These are phyloP conservation scores for Hirtodrosophila trivittata DNA, from an alignment of 2,888 invertebrate species.

Conservation along the genomic window DNA sequence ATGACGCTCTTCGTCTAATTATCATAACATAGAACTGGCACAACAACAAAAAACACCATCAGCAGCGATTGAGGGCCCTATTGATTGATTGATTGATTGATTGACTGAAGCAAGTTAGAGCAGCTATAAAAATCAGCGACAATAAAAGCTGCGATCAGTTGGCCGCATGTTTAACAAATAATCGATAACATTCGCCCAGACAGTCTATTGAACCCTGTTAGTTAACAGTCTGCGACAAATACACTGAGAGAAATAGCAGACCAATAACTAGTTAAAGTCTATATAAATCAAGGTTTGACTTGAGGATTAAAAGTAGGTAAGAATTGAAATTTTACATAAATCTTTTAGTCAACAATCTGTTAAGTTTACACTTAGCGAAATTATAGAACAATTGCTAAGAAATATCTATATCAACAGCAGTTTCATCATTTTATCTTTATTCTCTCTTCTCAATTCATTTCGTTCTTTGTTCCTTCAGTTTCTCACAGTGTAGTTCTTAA, in stretches of 20 bases:
- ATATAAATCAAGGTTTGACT: too few species aligned
- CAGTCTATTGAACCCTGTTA: constrained; percentile 55
- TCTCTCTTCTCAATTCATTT: background rate
- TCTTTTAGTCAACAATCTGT: constrained; percentile 30
- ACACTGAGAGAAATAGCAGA: constrained; percentile 11
- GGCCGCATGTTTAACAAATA: constrained; percentile 41
- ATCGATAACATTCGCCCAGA: constrained; percentile 30
- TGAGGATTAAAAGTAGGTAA: too few species aligned
- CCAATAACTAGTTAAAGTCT: background rate
- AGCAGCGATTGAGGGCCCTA: constrained; percentile 11
- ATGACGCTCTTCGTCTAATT: constrained; percentile 57
- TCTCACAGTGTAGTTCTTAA: background rate
- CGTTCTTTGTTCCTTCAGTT: background rate
- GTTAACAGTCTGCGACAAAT: constrained; percentile 7
- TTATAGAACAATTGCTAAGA: background rate
- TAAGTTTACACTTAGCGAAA: constrained; percentile 10
- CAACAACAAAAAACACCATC: constrained; percentile 11
- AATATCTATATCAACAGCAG: background rate
- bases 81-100: constrained; percentile 54
- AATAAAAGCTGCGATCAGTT: constrained; percentile 17
- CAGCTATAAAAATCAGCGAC: constrained; percentile 24
- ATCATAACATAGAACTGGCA: constrained; percentile 63
- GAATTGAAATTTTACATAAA: background rate
- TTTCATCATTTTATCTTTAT: too few species aligned
- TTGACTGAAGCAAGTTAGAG: constrained; percentile 36